Evolutionary conservation across 2,113 vertebrate species (phyloP), one percentile per base, ranked within the genome.

Genomic region (Choloepus hoffmanni): DNA sequence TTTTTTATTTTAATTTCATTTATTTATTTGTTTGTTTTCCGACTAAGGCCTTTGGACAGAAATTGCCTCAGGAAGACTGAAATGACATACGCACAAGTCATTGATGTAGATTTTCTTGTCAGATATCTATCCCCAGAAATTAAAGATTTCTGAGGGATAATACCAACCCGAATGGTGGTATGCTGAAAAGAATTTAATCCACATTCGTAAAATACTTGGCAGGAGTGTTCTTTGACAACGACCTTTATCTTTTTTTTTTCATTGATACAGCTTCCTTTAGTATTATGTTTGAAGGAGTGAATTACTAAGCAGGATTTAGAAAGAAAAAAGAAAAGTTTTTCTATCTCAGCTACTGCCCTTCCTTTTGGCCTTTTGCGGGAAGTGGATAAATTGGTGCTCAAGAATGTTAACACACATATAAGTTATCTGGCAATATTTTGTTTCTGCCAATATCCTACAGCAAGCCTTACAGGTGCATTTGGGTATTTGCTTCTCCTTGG

Each of bases 1-100:
- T 26, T 68, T 40, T 94, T 33, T 73, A 92, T 94, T 95, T 96
- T 92, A 85, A 94, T 96, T 96, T 92, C 65, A 58, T 84, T 90
- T 91, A 79, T 36, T 77, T 67, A 55, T 90, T 96, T 87, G 72
- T 81, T 77, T 96, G 85, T 86, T 81, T 65, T 36, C 67, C 26
- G 91, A 18, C 43, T 78, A 70, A 40, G 19, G 3, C 13, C 65
- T 91, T 95, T 23, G 1, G 53, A 92, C 19, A n/a, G 30, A 91
- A 95, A 96, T 74, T 89, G 5, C 43, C 62, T 96, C 65, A 30
- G 23, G 90, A 89, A 70, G 79, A 81, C 84, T 92, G 28, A 86
- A 58, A 85, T 78, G 28, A 91, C 90, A 76, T 55, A 74, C 18
- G 11, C 21, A 68, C 28, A 89, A 79, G 23, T 90, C 67, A 90